Percentiles rank a stretch among this genome's conserved stretches.
These are phyloP conservation scores for Phataginus tricuspis DNA, from an alignment of 2,797 vertebrate species.

Conservation along the genomic window DNA sequence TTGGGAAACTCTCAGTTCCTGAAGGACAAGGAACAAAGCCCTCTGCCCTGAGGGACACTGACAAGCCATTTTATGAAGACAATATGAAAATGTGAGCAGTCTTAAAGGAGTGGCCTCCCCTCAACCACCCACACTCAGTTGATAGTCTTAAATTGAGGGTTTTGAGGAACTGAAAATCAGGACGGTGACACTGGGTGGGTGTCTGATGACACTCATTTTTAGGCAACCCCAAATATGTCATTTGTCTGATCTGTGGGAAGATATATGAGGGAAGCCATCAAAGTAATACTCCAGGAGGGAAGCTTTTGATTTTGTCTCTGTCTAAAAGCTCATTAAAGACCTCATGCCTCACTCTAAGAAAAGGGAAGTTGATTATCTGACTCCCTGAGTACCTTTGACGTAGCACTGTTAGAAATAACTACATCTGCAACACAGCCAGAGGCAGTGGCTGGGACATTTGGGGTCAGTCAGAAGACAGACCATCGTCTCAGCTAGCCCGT, in stretches of 20 bases:
- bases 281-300: neutral
- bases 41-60: constrained; percentile 88
- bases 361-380: neutral
- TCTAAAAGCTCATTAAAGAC: neutral
- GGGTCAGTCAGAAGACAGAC: neutral
- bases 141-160: constrained; percentile 48
- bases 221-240: neutral
- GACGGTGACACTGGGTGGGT: neutral
- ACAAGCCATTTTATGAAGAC: constrained; percentile 84
- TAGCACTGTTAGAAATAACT: neutral
- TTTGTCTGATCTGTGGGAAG: neutral
- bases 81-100: constrained; percentile 87
- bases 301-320: neutral
- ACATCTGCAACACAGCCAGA: neutral
- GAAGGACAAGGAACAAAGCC: constrained; percentile 88
- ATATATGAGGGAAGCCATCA: neutral
- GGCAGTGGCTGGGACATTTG: neutral
- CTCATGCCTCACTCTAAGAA: neutral
- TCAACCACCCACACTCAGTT: neutral
- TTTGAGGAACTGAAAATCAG: neutral
- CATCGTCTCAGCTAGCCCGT: neutral
- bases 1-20: constrained; percentile 88
- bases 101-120: constrained; percentile 83
- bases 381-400: neutral
- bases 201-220: neutral